A percentile compares a stretch with the other conserved stretches of the same genome.
These are phyloP conservation scores for Heliocidaris erythrogramma DNA, from an alignment of 35 echinoderm and acorn worm genomes.

Conservation along the genomic window DNA sequence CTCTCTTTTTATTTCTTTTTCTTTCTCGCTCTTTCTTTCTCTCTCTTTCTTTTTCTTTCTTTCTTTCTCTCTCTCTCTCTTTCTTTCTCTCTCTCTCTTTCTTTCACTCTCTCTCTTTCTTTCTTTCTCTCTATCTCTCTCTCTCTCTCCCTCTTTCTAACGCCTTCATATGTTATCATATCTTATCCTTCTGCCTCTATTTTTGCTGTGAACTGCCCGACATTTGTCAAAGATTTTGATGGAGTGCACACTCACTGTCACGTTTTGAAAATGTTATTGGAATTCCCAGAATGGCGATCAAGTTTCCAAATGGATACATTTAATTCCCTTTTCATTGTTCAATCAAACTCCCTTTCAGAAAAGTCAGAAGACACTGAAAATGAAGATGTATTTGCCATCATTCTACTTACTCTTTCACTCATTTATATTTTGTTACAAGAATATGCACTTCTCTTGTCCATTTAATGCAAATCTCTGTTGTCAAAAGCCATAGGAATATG, in stretches of 20 bases:
- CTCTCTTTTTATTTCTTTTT: not conserved
- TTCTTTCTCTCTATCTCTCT: not conserved
- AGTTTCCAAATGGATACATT: not conserved
- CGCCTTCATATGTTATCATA: not conserved
- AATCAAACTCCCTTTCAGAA: not conserved
- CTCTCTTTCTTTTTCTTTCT: not conserved
- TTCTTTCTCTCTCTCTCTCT: not conserved
- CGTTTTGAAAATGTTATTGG: not conserved
- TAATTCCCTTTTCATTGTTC: not conserved
- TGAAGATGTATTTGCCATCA: not conserved
- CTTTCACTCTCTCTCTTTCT: too few relatives aligned
- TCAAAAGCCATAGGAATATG: not conserved
- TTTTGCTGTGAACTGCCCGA: not conserved
- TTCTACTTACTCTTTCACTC: not conserved
- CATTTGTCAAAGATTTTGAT: not conserved
- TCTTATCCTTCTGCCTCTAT: not conserved
- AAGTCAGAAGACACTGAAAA: not conserved
- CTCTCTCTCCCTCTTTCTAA: not conserved
- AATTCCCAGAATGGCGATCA: not conserved
- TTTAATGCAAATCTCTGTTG: not conserved
- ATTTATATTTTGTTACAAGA: not conserved
- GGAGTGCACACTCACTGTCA: not conserved
- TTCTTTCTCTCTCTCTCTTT: not conserved
- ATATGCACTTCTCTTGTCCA: not conserved
- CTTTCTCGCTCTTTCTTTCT: too few relatives aligned